These are phyloP conservation scores for Cyclura pinguis DNA, from an alignment of 2,797 vertebrate genomes.

Conservation along the genomic window DNA sequence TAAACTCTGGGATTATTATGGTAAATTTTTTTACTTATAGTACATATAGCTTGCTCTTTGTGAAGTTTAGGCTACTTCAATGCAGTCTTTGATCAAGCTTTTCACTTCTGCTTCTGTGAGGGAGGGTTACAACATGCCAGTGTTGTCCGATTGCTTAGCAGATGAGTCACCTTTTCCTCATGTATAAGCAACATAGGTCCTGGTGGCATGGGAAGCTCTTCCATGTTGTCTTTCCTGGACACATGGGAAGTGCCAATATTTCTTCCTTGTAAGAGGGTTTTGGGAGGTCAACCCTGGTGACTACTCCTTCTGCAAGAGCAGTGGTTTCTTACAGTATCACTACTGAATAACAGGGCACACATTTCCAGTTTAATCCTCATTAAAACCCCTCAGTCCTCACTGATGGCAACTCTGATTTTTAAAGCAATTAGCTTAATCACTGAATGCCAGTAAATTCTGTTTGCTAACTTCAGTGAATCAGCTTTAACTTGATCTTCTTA, in stretches of 20 bases:
- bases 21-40: neutral
- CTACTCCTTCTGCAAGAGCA: neutral
- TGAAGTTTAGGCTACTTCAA: neutral
- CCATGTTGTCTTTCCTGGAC: neutral
- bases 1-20: neutral
- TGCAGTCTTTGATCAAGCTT: neutral
- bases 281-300: neutral
- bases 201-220: neutral
- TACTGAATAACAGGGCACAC: neutral
- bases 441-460: slow-evolving; percentile 5
- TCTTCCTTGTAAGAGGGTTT: neutral
- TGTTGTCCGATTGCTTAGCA: neutral
- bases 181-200: neutral
- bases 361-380: neutral
- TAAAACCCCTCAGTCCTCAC: neutral
- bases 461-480: slow-evolving; percentile 22
- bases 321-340: neutral
- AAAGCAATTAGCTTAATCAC: slow-evolving; percentile 9
- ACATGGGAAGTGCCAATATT: neutral
- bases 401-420: slow-evolving; percentile 17
- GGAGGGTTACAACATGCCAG: neutral
- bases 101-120: neutral
- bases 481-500: slow-evolving; percentile 29
- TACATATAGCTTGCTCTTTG: neutral
- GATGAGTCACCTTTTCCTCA: neutral